These are phyloP conservation scores for Heliothis subflexa DNA, from an alignment of 1,140 invertebrate species.

Conservation along the genomic window DNA sequence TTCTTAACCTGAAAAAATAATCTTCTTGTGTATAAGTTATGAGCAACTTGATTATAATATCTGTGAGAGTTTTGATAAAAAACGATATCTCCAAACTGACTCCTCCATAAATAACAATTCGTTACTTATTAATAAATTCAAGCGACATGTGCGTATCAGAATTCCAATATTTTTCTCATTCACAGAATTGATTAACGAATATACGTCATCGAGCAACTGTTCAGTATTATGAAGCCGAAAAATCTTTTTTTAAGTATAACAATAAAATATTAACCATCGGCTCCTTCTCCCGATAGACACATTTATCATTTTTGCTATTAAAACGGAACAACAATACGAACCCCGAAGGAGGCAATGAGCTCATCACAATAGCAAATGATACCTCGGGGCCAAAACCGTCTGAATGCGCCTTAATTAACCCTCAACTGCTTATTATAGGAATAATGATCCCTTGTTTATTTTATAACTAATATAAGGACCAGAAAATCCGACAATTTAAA, in stretches of 20 bases:
- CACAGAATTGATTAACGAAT: conserved; percentile 40
- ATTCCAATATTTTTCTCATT: conserved; percentile 30
- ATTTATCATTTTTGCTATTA: conserved; percentile 86
- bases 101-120: background rate
- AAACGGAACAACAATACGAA: conserved; percentile 78
- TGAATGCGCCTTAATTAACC: conserved; percentile 83
- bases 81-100: background rate
- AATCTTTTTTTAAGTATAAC: conserved; percentile 37
- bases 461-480: conserved; percentile 51
- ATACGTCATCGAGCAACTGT: conserved; percentile 36
- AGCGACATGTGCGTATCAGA: conserved; percentile 18
- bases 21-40: background rate
- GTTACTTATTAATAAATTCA: conserved; percentile 19
- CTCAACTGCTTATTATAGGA: conserved; percentile 61
- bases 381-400: conserved; percentile 71
- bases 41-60: too few species aligned
- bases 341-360: conserved; percentile 78
- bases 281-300: conserved; percentile 69
- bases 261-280: conserved; percentile 61
- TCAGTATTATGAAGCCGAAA: conserved; percentile 27
- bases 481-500: conserved; percentile 50
- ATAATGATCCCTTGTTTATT: conserved; percentile 61
- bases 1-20: too few species aligned
- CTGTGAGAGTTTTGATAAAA: background rate
- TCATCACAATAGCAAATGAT: conserved; percentile 84